These are phyloP conservation scores for Serripes groenlandicus DNA, from an alignment of 2,888 invertebrate genomes.

Conservation along the genomic window DNA sequence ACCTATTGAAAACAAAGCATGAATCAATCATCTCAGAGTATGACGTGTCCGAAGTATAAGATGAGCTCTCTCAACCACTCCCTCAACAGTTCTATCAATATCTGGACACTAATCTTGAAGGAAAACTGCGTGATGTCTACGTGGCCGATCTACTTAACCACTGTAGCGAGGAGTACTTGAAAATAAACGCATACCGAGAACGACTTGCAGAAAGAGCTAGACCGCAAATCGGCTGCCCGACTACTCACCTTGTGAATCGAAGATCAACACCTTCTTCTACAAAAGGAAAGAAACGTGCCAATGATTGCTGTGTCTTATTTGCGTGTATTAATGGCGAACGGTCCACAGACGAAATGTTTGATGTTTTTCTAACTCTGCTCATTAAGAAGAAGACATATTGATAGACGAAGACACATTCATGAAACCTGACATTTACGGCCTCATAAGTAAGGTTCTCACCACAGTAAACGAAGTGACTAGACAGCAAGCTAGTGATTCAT, in stretches of 20 bases:
- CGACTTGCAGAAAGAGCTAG: constrained; percentile 1
- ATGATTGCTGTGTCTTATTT: not conserved
- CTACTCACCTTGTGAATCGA: not conserved
- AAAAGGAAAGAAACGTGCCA: too few species aligned
- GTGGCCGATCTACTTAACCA: not conserved
- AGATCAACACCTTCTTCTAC: not conserved
- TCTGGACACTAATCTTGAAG: not conserved
- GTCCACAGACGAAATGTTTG: not conserved
- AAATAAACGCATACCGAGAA: not conserved
- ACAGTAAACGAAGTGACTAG: not conserved
- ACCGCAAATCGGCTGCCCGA: not conserved
- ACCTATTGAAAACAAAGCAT: not conserved
- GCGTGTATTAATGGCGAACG: not conserved
- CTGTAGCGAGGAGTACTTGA: not conserved
- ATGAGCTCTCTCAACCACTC: too few species aligned
- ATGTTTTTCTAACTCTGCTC: not conserved
- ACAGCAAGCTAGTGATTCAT: not conserved
- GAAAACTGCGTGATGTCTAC: not conserved
- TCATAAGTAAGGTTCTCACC: not conserved
- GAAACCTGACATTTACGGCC: not conserved
- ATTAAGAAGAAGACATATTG: not conserved
- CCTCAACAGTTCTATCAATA: not conserved
- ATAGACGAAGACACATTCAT: not conserved
- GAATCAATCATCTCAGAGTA: not conserved
- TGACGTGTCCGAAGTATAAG: too few species aligned